These are phyloP conservation scores for Streblospio benedicti DNA, from an alignment of 1,140 invertebrate genomes.

Conservation along the genomic window DNA sequence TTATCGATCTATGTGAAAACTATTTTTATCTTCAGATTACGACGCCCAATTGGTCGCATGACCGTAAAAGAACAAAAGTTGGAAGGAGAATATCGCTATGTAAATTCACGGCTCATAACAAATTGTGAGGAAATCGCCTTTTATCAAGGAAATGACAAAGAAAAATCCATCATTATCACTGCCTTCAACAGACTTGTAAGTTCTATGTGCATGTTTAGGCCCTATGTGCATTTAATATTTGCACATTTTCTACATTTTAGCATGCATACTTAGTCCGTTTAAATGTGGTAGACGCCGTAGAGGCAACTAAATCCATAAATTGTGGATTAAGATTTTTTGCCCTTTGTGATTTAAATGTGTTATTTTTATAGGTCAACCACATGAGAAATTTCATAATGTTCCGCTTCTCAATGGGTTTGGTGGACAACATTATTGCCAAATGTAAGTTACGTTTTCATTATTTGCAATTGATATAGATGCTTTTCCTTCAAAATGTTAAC, in stretches of 20 bases:
- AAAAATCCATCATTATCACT: conserved; percentile 75
- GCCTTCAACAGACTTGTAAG: conserved; percentile 82
- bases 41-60: conserved; percentile 75
- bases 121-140: conserved; percentile 98
- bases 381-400: conserved; percentile 83
- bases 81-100: conserved; percentile 94
- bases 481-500: too few species aligned
- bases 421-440: conserved; percentile 94
- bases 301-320: neutral
- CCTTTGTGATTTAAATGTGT: neutral
- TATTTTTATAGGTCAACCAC: conserved; percentile 57
- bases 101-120: conserved; percentile 90
- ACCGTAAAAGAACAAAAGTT: conserved; percentile 90
- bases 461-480: neutral
- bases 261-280: neutral
- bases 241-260: neutral
- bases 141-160: conserved; percentile 82
- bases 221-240: neutral
- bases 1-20: neutral
- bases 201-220: too few species aligned
- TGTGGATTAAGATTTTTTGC: neutral
- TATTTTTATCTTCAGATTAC: conserved; percentile 48
- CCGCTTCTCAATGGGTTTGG: conserved; percentile 80
- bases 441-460: conserved; percentile 66
- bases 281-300: neutral